Conservation (phyloP, 2,113 vertebrate species). For the Natator depressus region DNA sequence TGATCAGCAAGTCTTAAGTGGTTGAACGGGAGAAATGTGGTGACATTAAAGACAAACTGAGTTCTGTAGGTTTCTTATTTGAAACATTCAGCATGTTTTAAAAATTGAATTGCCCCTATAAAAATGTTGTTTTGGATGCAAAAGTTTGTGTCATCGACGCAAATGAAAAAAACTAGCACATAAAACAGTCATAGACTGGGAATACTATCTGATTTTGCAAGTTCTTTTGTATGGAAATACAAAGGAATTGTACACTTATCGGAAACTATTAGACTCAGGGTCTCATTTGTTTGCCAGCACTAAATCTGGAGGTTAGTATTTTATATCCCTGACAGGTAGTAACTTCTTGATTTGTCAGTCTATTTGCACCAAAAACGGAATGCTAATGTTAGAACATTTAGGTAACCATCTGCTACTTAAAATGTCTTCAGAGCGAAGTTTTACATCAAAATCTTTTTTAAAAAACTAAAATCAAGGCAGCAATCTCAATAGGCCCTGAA, state of each 20-base stretch:
- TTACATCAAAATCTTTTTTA: neutral
- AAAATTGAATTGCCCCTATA: neutral
- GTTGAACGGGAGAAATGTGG: slow-evolving; percentile 4
- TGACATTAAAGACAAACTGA: neutral
- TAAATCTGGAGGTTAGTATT: neutral
- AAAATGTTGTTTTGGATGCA: neutral
- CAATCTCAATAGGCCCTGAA: neutral
- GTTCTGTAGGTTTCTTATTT: neutral
- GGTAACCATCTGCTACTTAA: neutral
- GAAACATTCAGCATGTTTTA: neutral
- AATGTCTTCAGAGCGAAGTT: neutral
- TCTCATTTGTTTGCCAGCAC: neutral
- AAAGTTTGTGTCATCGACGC: neutral
- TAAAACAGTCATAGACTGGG: neutral
- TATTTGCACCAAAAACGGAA: neutral
- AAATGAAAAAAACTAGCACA: neutral
- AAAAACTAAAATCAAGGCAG: neutral
- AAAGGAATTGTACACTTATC: neutral
- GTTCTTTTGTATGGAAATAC: rapidly evolving
- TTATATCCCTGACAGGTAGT: neutral
- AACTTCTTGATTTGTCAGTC: neutral
- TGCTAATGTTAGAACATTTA: neutral
- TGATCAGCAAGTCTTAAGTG: slow-evolving; percentile 24
- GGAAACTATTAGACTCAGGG: neutral
- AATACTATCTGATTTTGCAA: neutral